Base-by-base conservation (phyloP, 2,797 vertebrate species). In the Alcedo quadribrachys region DNA sequence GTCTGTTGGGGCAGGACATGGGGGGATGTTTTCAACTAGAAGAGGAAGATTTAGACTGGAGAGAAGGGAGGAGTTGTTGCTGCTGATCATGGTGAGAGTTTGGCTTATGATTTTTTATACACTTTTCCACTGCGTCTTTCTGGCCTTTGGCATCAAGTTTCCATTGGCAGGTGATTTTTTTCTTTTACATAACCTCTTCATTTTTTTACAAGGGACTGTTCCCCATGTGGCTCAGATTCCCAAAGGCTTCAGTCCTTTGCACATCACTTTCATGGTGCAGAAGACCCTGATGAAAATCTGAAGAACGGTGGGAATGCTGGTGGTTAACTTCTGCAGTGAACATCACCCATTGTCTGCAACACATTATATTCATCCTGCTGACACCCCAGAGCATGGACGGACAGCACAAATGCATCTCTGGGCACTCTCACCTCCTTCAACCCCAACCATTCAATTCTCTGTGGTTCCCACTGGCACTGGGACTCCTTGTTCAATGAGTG, bases 381-480 rank as follows among this genome's bases (percentile, higher is more conserved):
- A 27, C 27, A 63, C n/a, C 14, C 15, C 1, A 1, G 11, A 51
- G 42, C 1, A 0, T 18, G 10, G 28, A 22, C 22, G 30, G 18
- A 15, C 18, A 73, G 15, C 2, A 58, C 11, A 21, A 58, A 50
- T 33, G 9, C 4, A 2, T 27, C 51, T 11, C 24, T 32, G 43
- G 66, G 6, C 12, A 68, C 42, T 57, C 30, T 61, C 74, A 58
- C 15, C 18, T 43, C 8, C 50, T 2, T 0, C 5, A 5, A 4
- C 40, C 46, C 28, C 35, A 2, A 37, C 46, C 4, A 7, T 8
- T n/a, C 48, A 42, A 8, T 0, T 1, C 42, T 17, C 35, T 3
- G 0, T 3, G 3, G 11, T 20, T 21, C 28, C 45, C 4, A 1
- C 2, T 25, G 65, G 61, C 2, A 2, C 25, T 8, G 8, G 4